These are phyloP conservation scores for Schizothorax lantsangensis DNA, from an alignment of 2,797 vertebrate species.

Conservation along the genomic window DNA sequence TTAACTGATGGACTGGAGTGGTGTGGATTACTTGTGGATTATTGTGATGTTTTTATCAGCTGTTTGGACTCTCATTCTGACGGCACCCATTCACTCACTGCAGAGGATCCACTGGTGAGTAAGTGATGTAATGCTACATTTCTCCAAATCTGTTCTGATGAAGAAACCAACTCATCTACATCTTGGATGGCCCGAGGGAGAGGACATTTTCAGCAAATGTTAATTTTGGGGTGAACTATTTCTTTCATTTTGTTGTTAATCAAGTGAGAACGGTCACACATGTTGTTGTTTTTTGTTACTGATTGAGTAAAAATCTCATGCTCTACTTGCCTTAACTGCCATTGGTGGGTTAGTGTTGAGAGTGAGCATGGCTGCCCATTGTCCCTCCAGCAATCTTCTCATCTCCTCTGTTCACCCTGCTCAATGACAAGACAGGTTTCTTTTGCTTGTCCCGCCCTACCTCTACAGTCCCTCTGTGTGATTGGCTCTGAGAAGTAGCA, in stretches of 20 bases:
- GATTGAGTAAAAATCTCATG: conserved; percentile 63
- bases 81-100: neutral
- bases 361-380: conserved; percentile 63
- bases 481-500: conserved; percentile 57
- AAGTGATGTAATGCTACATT: neutral
- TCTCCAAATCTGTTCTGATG: neutral
- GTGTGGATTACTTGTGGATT: neutral
- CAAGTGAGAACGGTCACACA: conserved; percentile 17
- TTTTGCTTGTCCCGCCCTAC: conserved; percentile 61
- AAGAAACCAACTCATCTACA: neutral
- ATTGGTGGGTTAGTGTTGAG: conserved; percentile 63
- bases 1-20: neutral
- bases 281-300: conserved; percentile 47
- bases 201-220: neutral
- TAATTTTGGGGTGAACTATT: neutral
- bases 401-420: conserved; percentile 57
- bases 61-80: neutral
- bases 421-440: conserved; percentile 62
- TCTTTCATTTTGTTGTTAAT: neutral
- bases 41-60: neutral
- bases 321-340: conserved; percentile 60
- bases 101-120: neutral
- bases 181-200: neutral
- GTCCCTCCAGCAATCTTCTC: conserved; percentile 61
- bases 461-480: conserved; percentile 56